Conservation (phyloP, 2,888 invertebrate species). For the Luperina testacea region DNA sequence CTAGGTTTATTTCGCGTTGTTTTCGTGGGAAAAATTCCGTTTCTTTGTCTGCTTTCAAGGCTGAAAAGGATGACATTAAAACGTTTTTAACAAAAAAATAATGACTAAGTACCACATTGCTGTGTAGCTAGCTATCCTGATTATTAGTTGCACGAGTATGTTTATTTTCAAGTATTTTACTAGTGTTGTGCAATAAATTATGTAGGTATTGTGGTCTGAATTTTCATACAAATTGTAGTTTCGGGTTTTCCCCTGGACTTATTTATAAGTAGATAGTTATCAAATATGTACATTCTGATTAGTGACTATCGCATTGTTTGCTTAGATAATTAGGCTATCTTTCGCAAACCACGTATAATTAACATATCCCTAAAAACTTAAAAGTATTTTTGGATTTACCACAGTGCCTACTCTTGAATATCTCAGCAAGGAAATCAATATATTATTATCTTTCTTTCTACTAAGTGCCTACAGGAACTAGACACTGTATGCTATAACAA, state of each 20-base stretch:
- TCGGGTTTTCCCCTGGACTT: constrained; percentile 8
- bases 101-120: constrained; percentile 21
- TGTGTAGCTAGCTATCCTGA: constrained; percentile 1
- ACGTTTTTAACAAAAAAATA: constrained; percentile 28
- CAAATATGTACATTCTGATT: background rate
- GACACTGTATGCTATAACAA: background rate
- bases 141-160: background rate
- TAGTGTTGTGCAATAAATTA: constrained; percentile 13
- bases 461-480: background rate
- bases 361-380: background rate
- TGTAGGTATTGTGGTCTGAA: background rate
- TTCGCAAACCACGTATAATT: background rate
- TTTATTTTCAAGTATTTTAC: constrained; percentile 25
- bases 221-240: background rate
- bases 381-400: background rate
- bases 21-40: constrained; percentile 57
- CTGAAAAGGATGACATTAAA: constrained; percentile 54
- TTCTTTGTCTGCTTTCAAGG: constrained; percentile 44
- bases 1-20: background rate
- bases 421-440: too few relatives aligned
- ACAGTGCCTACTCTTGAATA: background rate
- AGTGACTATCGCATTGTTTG: background rate
- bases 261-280: background rate
- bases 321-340: background rate
- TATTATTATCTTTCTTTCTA: background rate